These are phyloP conservation scores for Sorex fumeus DNA, from an alignment of 2,113 vertebrate species.

Conservation along the genomic window DNA sequence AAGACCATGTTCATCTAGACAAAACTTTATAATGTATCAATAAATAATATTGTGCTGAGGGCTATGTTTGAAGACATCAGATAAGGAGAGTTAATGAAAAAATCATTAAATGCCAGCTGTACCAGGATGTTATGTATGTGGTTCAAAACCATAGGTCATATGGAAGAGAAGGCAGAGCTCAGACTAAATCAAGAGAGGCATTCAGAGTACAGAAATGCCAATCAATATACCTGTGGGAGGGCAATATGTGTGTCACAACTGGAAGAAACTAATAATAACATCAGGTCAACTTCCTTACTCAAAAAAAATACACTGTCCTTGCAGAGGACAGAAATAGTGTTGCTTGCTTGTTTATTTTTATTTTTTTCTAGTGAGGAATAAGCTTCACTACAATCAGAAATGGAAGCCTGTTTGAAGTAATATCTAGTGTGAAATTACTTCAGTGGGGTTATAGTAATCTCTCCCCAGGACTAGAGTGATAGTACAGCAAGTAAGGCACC, in stretches of 20 bases:
- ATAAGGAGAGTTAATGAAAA: constrained; percentile 25
- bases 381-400: constrained; percentile 30
- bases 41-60: constrained; percentile 16
- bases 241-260: neutral
- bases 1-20: too few relatives aligned
- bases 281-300: neutral
- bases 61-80: constrained; percentile 21
- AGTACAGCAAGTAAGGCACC: too few relatives aligned
- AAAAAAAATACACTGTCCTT: constrained; percentile 4
- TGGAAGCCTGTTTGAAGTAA: constrained; percentile 40
- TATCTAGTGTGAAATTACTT: constrained; percentile 21
- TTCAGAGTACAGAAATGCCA: neutral
- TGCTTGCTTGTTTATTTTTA: too few relatives aligned
- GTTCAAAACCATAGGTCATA: neutral
- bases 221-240: too few relatives aligned
- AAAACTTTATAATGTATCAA: constrained; percentile 1
- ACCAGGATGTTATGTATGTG: constrained; percentile 2
- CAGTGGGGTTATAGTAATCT: constrained; percentile 18
- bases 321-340: neutral
- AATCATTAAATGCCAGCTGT: constrained; percentile 5
- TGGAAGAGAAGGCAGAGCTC: constrained; percentile 15
- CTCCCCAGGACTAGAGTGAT: neutral
- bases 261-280: neutral
- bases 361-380: constrained; percentile 29
- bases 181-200: constrained; percentile 23